These are phyloP conservation scores for Larimichthys polyactis DNA, from an alignment of 2,113 vertebrate genomes.

Conservation along the genomic window DNA sequence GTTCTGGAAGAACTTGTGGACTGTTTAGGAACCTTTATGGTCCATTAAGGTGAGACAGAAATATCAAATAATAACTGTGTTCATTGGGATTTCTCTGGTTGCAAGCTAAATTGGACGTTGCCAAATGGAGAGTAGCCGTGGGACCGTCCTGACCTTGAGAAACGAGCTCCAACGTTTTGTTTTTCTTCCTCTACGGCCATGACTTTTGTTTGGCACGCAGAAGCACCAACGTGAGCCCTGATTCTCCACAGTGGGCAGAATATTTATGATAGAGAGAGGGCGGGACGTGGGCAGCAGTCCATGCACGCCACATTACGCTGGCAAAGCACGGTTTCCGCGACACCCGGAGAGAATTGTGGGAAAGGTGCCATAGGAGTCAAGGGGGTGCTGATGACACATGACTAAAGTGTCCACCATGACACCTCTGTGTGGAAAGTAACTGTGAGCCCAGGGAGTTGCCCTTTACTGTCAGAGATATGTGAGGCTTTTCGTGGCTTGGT, in stretches of 20 bases:
- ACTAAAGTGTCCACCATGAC: background rate
- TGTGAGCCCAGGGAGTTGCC: background rate
- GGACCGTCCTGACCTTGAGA: constrained; percentile 16
- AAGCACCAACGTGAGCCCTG: background rate
- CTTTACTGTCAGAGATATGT: constrained; percentile 3
- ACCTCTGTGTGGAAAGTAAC: constrained; percentile 33
- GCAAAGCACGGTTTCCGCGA: constrained; percentile 10
- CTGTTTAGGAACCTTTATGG: background rate
- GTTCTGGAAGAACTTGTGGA: background rate
- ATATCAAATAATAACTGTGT: background rate
- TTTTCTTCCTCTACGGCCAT: constrained; percentile 41
- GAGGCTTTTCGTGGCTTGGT: background rate
- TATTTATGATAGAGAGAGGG: constrained; percentile 8
- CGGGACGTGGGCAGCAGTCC: constrained; percentile 38
- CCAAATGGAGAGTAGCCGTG: constrained; percentile 3
- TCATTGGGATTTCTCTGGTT: background rate
- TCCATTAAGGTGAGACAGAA: background rate
- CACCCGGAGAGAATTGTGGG: background rate
- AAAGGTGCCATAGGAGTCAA: constrained; percentile 34
- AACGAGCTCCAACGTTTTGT: constrained; percentile 16
- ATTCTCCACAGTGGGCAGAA: background rate
- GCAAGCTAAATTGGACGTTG: background rate
- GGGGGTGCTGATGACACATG: constrained; percentile 16
- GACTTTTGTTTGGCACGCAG: constrained; percentile 29
- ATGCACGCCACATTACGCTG: constrained; percentile 18